Evolutionary conservation across 2,113 vertebrate genomes (phyloP).

Genomic region (Ia io): DNA sequence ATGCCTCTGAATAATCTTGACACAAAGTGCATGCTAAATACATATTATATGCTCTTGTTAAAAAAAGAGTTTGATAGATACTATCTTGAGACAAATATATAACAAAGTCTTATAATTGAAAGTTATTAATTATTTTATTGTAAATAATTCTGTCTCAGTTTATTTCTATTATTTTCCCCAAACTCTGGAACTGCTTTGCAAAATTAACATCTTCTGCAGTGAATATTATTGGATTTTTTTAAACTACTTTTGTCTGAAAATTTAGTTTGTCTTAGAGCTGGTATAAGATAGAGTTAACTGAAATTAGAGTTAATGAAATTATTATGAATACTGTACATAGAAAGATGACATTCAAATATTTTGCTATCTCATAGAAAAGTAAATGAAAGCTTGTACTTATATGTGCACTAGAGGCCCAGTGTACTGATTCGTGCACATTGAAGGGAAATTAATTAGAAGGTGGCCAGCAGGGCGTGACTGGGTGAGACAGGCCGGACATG

Average conservation of each 20-base stretch:
- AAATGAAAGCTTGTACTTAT: not conserved
- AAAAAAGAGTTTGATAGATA: not conserved
- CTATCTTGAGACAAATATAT: not conserved
- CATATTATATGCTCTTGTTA: not conserved
- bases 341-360: not conserved
- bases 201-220: not conserved
- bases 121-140: not conserved
- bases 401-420: not conserved
- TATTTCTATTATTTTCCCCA: not conserved
- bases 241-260: not conserved
- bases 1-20: not conserved
- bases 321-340: not conserved
- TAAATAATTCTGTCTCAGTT: not conserved
- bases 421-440: too few relatives aligned
- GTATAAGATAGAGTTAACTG: not conserved
- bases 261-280: not conserved
- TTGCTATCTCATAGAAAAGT: not conserved
- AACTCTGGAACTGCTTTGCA: not conserved
- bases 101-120: not conserved
- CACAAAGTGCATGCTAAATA: not conserved
- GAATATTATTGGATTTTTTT: not conserved
- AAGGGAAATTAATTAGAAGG: too few relatives aligned
- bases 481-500: too few relatives aligned
- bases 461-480: too few relatives aligned
- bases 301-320: not conserved